Conservation (phyloP, 23 tunicate species). For the Oikopleura albicans region DNA sequence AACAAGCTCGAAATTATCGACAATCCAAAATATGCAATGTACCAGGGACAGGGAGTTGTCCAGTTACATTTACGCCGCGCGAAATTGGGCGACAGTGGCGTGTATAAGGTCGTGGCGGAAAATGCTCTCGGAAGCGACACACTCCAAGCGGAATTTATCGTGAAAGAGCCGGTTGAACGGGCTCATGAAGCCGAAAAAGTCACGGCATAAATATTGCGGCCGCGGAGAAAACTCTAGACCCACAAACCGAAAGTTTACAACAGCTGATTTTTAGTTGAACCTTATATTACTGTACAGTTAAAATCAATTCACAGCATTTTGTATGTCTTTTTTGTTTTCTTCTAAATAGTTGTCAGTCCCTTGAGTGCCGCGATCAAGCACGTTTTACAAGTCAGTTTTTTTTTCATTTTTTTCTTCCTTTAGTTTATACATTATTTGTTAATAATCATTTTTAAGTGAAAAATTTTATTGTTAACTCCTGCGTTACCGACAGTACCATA, state of each 20-base stretch:
- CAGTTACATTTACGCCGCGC: constrained; percentile 82
- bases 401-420: no score
- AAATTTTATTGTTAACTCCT: no score
- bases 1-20: constrained; percentile 81
- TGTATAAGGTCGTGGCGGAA: constrained; percentile 61
- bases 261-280: not conserved
- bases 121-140: constrained; percentile 54
- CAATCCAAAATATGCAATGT: constrained; percentile 46
- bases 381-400: no score
- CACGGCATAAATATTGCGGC: not conserved
- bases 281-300: not conserved
- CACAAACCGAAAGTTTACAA: no score
- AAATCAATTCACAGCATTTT: not conserved
- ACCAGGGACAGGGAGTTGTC: constrained; percentile 26
- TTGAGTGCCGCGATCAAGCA: no score
- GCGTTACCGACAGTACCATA: no score
- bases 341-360: no score
- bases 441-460: no score
- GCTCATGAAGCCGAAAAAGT: not conserved
- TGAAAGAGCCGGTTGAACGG: not conserved
- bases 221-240: no score
- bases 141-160: not conserved
- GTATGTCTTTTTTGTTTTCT: not conserved
- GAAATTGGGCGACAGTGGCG: constrained; percentile 57
- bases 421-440: no score